Base-by-base conservation (phyloP, 2,113 vertebrate genomes). In the Epinephelus lanceolatus region DNA sequence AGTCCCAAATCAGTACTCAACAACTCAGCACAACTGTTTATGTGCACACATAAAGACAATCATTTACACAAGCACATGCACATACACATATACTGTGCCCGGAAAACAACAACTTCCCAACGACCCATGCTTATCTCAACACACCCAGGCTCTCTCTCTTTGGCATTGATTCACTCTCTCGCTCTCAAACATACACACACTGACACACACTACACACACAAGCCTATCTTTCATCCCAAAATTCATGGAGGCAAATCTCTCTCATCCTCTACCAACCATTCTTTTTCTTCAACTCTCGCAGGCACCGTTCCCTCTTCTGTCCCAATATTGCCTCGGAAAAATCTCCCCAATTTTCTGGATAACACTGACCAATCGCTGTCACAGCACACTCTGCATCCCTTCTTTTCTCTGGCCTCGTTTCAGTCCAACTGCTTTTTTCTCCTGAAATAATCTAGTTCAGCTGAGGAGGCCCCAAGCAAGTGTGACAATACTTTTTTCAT, bases 71-170 rank as follows among this genome's bases (percentile, higher is more conserved):
- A 49, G 49, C 56, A 75, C 70, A 80, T n/a, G 40, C 55, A 80
- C 63, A 80, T 21, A 76, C 23, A 40, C 62, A 80, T 68, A 79
- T 19, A 63, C 30, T 45, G 63, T 65, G 84, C 69, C 56, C 33
- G 27, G 57, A 90, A 83, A 86, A 91, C 67, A 87, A 85, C 84
- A 90, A 85, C 80, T 86, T 84, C 81, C 78, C 76, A 72, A 80
- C 72, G n/a, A 92, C 83, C 87, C 84, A 42, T 60, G 80, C 92
- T 95, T 95, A 95, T 95, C 94, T 92, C 92, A 90, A 82, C 89
- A 90, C 75, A 89, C 84, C 69, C 94, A 94, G 94, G 83, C 93
- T 79, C 73, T 86, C 92, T 92, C 33, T 77, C 70, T 88, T 85
- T 94, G 92, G 92, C 93, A 92, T 87, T 88, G 78, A 55, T 69